Evolutionary conservation across 2,888 invertebrate species (phyloP), one percentile per base, ranked within the genome.

Genomic region (Crocallis elinguaria): DNA sequence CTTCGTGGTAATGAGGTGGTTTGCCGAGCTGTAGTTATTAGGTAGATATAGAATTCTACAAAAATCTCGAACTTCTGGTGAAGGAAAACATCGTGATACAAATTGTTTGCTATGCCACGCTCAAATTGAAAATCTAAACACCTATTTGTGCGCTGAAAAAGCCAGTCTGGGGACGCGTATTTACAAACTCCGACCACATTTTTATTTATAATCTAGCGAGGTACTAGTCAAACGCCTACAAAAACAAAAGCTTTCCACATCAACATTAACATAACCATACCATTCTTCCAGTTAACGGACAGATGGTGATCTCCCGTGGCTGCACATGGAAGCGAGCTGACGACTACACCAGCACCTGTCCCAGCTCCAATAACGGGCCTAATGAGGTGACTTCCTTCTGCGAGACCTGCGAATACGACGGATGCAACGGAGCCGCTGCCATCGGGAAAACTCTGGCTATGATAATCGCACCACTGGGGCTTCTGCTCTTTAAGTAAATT

Each of bases 361-460:
- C 92, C 1, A 87, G 84, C 57, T 75, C 91, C 4, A 78, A 83
- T 25, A 88, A 88, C 52, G 86, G 90, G 1, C 83, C 84, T 43
- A 89, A 93, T 63, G 92, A 93, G 63, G 82, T 91, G 12, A 85
- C 93, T 33, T 87, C 93, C 36, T 94, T 92, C 84, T 95, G 95
- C 66, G 93, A 93, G 72, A 94, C 94, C 49, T 95, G 95, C 74
- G 94, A 94, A 49, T 92, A 92, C 21, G 95, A 95, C 62, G 93
- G 93, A 1, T 95, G 95, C 85, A 95, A 95, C 69, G 88, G 92
- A 0, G 93, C 93, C 1, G 76, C 88, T 1, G 77, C 89, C 8
- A 68, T 92, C 36, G 86, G 86, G 60, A 88, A 83, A 49, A 88
- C 92, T 9, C 49, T 88, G 17, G 86, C 92, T 0, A 66, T 92